Conservation (phyloP, 2,888 invertebrate genomes). For the Eristalis tenax region DNA sequence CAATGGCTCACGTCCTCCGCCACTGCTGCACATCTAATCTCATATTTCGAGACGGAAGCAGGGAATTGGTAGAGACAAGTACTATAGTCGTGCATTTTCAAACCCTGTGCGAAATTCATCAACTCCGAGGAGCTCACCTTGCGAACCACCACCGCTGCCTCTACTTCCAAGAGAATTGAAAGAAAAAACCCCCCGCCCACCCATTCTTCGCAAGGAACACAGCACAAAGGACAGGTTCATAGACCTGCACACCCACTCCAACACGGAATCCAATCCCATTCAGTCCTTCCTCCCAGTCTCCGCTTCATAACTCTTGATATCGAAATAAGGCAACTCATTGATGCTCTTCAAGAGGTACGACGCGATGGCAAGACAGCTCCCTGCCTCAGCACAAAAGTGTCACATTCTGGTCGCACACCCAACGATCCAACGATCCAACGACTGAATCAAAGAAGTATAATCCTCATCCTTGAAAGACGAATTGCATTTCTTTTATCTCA, state of each 20-base stretch:
- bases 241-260: not conserved
- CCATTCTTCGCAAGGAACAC: not conserved
- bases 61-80: too few relatives aligned
- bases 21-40: too few relatives aligned
- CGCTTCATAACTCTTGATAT: not conserved
- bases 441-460: constrained; percentile 18
- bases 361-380: not conserved
- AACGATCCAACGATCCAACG: too few relatives aligned
- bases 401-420: not conserved
- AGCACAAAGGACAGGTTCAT: not conserved
- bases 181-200: not conserved
- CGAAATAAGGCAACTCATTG: not conserved
- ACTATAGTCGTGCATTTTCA: not conserved
- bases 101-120: not conserved
- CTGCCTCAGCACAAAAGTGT: constrained; percentile 14
- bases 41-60: too few relatives aligned
- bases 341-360: not conserved
- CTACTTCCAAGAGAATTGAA: not conserved
- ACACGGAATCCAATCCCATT: not conserved
- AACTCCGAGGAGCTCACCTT: not conserved
- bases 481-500: constrained; percentile 43
- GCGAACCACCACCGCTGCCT: not conserved
- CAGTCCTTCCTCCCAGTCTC: not conserved
- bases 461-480: constrained; percentile 17
- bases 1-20: too few relatives aligned